Conservation (phyloP, 2,797 vertebrate genomes). For the Hyperoplus immaculatus region DNA sequence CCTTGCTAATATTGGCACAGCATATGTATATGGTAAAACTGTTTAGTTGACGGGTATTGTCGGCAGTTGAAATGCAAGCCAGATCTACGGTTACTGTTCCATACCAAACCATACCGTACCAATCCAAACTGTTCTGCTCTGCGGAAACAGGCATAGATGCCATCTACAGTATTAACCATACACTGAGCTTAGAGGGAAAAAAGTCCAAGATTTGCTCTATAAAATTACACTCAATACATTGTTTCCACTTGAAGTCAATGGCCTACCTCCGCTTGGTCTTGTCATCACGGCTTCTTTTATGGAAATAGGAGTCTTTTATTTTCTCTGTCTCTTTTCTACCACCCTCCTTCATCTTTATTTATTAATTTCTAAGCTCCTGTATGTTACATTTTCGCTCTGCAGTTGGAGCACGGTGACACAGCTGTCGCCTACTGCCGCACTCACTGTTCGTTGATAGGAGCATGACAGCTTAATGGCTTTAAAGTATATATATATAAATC, state of each 20-base stretch:
- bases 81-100: no score
- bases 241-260: background rate
- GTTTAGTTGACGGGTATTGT: background rate
- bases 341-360: slow-evolving; percentile 17
- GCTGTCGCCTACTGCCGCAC: slow-evolving; percentile 22
- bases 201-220: no score
- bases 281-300: background rate
- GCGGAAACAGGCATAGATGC: no score
- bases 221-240: no score
- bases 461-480: slow-evolving; percentile 21
- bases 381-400: background rate
- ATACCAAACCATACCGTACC: no score
- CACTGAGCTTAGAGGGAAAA: no score
- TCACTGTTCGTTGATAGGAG: slow-evolving; percentile 11
- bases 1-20: background rate
- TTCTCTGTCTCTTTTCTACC: background rate
- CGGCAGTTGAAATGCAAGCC: no score
- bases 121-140: no score
- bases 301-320: slow-evolving; percentile 3
- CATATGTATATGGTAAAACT: background rate
- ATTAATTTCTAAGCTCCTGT: slow-evolving; percentile 1
- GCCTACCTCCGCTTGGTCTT: slow-evolving; percentile 1
- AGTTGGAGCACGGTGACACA: slow-evolving; percentile 4
- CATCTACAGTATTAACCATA: no score
- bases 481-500: slow-evolving; percentile 24